Evolutionary conservation across 1,140 invertebrate genomes (phyloP).

Genomic region (Pararge aegeria): DNA sequence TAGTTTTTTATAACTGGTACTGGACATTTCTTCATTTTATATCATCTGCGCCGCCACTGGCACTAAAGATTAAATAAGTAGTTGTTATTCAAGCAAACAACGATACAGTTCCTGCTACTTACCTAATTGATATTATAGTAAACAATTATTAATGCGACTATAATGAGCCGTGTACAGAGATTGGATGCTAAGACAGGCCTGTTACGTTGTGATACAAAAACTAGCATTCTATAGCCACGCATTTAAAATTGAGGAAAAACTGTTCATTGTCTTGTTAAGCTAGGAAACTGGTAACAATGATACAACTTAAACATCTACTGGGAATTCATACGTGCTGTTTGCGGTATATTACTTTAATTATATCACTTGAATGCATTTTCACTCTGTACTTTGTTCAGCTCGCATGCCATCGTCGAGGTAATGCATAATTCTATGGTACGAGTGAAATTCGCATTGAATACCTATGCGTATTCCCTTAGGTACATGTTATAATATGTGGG

Average conservation of each 20-base stretch:
- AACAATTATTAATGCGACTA: too few relatives aligned
- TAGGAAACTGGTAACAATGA: conserved; percentile 59
- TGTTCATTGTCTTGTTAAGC: conserved; percentile 52
- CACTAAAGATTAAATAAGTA: too few relatives aligned
- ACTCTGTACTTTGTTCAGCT: conserved; percentile 53
- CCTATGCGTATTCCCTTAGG: conserved; percentile 33
- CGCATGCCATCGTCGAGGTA: conserved; percentile 47
- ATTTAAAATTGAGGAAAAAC: conserved; percentile 61
- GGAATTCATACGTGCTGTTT: conserved; percentile 55
- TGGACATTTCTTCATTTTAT: too few relatives aligned
- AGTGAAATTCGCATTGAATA: conserved; percentile 56
- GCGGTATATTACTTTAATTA: conserved; percentile 66
- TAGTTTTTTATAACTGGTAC: too few relatives aligned
- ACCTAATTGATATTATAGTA: too few relatives aligned
- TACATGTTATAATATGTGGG: conserved; percentile 46
- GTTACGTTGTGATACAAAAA: too few relatives aligned
- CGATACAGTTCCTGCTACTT: too few relatives aligned
- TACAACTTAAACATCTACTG: conserved; percentile 54
- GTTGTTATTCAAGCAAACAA: too few relatives aligned
- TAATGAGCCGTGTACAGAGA: conserved; percentile 29
- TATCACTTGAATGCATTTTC: conserved; percentile 66
- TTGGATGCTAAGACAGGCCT: too few relatives aligned
- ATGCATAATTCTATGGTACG: conserved; percentile 63
- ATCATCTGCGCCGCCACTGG: too few relatives aligned
- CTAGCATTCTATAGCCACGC: conserved; percentile 53